Percentiles rank a stretch among this genome's conserved stretches.
Evolutionary conservation across 2,888 invertebrate genomes (phyloP).

Genomic region (Oasisia sp.): DNA sequence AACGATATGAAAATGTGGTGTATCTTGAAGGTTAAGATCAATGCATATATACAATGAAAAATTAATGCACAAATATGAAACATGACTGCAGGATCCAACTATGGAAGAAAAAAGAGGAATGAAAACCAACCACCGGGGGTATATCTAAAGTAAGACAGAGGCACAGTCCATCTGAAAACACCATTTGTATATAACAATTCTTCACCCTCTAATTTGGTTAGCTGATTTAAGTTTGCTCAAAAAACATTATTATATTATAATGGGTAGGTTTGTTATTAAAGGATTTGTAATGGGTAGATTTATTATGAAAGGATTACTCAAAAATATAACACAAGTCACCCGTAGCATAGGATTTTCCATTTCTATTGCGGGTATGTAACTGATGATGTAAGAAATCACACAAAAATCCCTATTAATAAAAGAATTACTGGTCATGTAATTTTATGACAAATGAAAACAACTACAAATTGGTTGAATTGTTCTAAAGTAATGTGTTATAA

Average conservation of each 20-base stretch:
- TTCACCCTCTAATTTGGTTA: not conserved
- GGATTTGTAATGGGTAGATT: no score
- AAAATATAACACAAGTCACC: no score
- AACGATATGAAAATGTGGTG: not conserved
- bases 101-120: not conserved
- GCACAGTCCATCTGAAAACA: not conserved
- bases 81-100: not conserved
- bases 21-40: not conserved
- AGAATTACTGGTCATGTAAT: no score
- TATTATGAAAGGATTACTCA: no score
- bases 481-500: not conserved
- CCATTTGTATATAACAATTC: not conserved
- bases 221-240: not conserved
- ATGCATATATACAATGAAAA: not conserved
- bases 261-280: not conserved
- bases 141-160: not conserved
- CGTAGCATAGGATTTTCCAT: no score
- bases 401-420: no score
- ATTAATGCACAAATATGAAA: not conserved
- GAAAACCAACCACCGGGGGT: not conserved
- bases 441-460: not conserved
- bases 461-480: not conserved
- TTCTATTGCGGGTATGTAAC: no score
- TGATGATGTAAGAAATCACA: no score
- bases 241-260: not conserved